A percentile compares a stretch with the other conserved stretches of the same genome.
Conservation (phyloP, 2,888 invertebrate species). For the Serripes groenlandicus region DNA sequence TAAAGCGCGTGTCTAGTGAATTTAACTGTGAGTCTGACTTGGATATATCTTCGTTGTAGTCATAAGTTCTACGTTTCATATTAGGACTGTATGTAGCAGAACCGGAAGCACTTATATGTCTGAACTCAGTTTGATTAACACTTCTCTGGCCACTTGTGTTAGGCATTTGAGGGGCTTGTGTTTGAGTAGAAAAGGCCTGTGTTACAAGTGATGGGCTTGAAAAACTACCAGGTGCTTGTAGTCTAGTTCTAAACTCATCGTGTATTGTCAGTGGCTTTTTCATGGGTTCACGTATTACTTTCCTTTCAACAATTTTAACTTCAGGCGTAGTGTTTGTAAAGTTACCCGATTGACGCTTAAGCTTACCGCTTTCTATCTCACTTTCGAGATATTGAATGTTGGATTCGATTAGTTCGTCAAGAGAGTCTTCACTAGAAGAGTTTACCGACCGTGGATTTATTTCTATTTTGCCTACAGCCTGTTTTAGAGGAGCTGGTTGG, state of each 20-base stretch:
- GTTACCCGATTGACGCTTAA: slow-evolving; percentile 65
- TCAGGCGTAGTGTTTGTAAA: slow-evolving; percentile 35
- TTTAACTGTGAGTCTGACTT: slow-evolving; percentile 81
- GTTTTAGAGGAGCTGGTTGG: slow-evolving; percentile 63
- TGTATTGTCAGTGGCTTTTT: slow-evolving; percentile 13
- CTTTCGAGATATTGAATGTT: slow-evolving; percentile 82
- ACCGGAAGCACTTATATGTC: slow-evolving; percentile 51
- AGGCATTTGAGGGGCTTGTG: background rate
- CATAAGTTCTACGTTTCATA: slow-evolving; percentile 62
- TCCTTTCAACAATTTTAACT: slow-evolving; percentile 15
- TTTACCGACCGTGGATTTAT: slow-evolving; percentile 68
- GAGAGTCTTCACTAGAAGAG: slow-evolving; percentile 77
- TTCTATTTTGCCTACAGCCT: slow-evolving; percentile 68
- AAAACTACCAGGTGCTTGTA: slow-evolving; percentile 38
- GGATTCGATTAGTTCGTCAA: slow-evolving; percentile 82
- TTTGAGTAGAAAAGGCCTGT: background rate
- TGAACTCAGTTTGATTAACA: slow-evolving; percentile 7
- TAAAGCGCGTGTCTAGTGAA: slow-evolving; percentile 35
- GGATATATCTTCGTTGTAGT: slow-evolving; percentile 71
- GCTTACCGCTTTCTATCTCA: slow-evolving; percentile 76
- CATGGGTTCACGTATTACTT: slow-evolving; percentile 46
- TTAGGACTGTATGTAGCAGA: slow-evolving; percentile 71
- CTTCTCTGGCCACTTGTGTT: background rate
- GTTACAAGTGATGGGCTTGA: background rate
- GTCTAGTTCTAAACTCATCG: slow-evolving; percentile 43